Evolutionary conservation across 2,797 vertebrate species (phyloP).

Genomic region (Poecilia gillii): DNA sequence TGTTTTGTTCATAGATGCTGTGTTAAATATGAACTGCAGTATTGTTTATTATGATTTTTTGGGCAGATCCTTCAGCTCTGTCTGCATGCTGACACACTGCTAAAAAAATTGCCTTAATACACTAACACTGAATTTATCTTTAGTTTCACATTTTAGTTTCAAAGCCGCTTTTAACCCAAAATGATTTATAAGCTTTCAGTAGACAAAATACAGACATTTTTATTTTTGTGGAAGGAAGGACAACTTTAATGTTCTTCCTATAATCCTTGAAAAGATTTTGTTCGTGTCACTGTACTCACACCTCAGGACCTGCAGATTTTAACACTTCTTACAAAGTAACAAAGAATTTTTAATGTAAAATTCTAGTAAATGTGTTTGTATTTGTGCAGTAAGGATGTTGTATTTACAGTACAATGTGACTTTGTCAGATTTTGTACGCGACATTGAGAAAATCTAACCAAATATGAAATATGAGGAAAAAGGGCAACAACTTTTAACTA

Average conservation of each 20-base stretch:
- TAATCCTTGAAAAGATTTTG: constrained; percentile 39
- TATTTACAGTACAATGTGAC: constrained; percentile 23
- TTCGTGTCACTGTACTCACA: constrained; percentile 26
- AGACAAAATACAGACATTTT: constrained; percentile 15
- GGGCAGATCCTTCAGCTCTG: constrained; percentile 63
- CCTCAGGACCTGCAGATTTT: constrained; percentile 23
- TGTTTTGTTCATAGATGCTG: constrained; percentile 25
- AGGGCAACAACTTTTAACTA: constrained; percentile 37
- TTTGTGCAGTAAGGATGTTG: constrained; percentile 35
- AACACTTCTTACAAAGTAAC: constrained; percentile 20
- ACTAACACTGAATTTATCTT: constrained; percentile 23
- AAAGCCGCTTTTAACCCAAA: constrained; percentile 20
- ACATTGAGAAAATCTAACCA: constrained; percentile 37
- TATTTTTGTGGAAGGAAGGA: constrained; percentile 34
- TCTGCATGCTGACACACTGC: constrained; percentile 62
- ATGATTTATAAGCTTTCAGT: background rate
- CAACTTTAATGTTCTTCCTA: constrained; percentile 19
- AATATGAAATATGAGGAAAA: constrained; percentile 46
- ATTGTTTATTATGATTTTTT: constrained; percentile 37
- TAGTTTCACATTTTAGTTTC: constrained; percentile 21
- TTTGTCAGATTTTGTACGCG: constrained; percentile 42
- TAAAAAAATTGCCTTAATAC: constrained; percentile 19
- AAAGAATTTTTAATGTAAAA: constrained; percentile 31
- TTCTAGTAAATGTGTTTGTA: constrained; percentile 29
- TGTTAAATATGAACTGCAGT: constrained; percentile 42